Evolutionary conservation across 2,888 invertebrate genomes (phyloP), one percentile per base, ranked within the genome.

Genomic region (Epsilonema sp.): DNA sequence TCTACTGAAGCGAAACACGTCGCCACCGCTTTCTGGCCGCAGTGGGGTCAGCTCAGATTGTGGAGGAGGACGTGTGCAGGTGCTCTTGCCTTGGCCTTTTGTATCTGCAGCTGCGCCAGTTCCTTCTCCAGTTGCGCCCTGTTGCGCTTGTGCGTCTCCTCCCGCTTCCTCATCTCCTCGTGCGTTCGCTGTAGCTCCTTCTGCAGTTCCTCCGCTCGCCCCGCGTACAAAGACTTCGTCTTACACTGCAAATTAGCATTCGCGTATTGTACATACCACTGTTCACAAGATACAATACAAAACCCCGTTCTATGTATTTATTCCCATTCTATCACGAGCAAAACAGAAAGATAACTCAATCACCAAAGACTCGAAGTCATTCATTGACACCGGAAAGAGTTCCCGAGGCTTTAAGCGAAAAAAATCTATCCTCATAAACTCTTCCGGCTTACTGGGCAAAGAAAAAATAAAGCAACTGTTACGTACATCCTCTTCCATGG

Each of bases 121-220:
- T 87, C 86, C 57, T 78, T 76, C 66, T 87, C 86, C 23, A 86
- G 74, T 62, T 85, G 83, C 37, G 80, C 76, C 49, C 85, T 73
- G 53, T 87, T 72, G 64, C 82, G 81, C 56, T 80, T 74, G 69
- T 86, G 83, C 39, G 82, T 80, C 65, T 80, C 80, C 65, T 86
- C 82, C 51, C 84, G 75, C 55, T 82, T 74, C 62, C 86, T 84
- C 58, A 80, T 80, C 5, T 82, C 82, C 55, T 79, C 75, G 67
- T 85, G 82, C 55, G 84, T 73, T 46, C 81, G 79, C 19, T 78
- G 77, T 51, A 84, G 71, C 39, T 82, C 81, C 42, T 80, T 75
- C 67, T 85, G 83, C 50, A 86, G 71, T 53, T 85, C 83, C 51
- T 78, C 76, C 50, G 83, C 81, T 53, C 82, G 75, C 65, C 85